Percentiles rank a stretch among this genome's conserved stretches.
Conservation (phyloP, 2,113 vertebrate species). For the chimpanzee (Pan troglodytes) region NHGRI_mPanTro3-v2.1_pri NC_072416.2:76296501-76297000, state of each 20-base stretch:
- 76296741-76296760: background rate
- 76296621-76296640: background rate
- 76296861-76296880: conserved; percentile 67
- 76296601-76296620: background rate
- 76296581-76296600: background rate
- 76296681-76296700: background rate
- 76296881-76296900: conserved; percentile 74
- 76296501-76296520: background rate
- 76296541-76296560: background rate
- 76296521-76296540: background rate
- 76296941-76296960: conserved; percentile 73
- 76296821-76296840: conserved; percentile 27
- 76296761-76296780: background rate
- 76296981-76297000: conserved; percentile 47
- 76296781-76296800: conserved; percentile 27
- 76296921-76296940: conserved; percentile 69
- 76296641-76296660: background rate
- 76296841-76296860: conserved; percentile 47
- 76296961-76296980: conserved; percentile 54
- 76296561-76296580: background rate
- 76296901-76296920: conserved; percentile 75
- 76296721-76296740: background rate
- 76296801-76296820: conserved; percentile 55
- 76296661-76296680: background rate
- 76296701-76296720: background rate